phyloP scores from a whole-genome alignment of 2,888 invertebrate species.

The Drosophila aldrichi region DNA sequence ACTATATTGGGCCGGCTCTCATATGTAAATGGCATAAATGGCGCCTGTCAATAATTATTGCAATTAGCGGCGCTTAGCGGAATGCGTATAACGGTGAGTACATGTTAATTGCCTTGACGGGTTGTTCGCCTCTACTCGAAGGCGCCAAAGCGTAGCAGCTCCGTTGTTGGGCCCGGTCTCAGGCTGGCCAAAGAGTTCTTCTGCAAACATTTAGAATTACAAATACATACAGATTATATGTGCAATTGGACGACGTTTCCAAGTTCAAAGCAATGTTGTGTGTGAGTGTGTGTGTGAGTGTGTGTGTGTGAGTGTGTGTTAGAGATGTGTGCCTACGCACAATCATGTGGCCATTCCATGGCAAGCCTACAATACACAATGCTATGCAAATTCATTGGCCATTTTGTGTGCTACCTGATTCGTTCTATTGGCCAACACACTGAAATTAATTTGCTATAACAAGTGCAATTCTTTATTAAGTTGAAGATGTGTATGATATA shows the following conservation, averaged over 20 bases:
- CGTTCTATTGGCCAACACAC: slow-evolving; percentile 21
- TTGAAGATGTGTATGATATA: no score
- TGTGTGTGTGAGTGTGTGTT: background rate
- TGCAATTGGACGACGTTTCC: slow-evolving; percentile 3
- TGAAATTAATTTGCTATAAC: background rate
- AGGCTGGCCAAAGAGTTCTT: slow-evolving; percentile 70
- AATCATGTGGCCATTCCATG: slow-evolving; percentile 15
- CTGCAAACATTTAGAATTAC: slow-evolving; percentile 72
- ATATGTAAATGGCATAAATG: slow-evolving; percentile 33
- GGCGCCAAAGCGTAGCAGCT: slow-evolving; percentile 73
- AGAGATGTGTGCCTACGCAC: background rate
- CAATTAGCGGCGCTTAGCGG: slow-evolving; percentile 64
- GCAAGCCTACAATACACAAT: slow-evolving; percentile 13
- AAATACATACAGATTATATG: slow-evolving; percentile 57
- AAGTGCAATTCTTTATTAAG: no score
- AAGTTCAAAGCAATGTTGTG: slow-evolving; percentile 22
- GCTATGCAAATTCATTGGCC: slow-evolving; percentile 30
- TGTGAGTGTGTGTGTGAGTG: background rate
- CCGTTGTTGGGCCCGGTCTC: slow-evolving; percentile 66
- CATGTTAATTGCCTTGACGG: slow-evolving; percentile 55
- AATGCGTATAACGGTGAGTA: slow-evolving; percentile 14
- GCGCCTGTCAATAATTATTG: slow-evolving; percentile 59
- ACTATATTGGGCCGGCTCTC: slow-evolving; percentile 21
- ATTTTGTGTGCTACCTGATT: slow-evolving; percentile 10
- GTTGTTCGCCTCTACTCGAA: slow-evolving; percentile 65